Base-by-base conservation (phyloP, 2,113 vertebrate genomes). In the Ellobius talpinus region DNA sequence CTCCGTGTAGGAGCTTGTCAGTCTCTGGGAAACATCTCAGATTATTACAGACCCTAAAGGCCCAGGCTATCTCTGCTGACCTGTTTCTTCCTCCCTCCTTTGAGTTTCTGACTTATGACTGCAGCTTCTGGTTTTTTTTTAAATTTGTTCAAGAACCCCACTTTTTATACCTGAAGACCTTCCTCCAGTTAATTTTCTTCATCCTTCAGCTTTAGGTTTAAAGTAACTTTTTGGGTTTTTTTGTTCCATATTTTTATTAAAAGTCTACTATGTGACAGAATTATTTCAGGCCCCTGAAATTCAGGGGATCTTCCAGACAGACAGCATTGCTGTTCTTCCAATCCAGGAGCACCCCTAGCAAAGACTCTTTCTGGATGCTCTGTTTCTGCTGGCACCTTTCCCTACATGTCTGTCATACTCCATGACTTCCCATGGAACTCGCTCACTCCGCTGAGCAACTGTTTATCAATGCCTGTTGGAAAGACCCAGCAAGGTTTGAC, bases 211-310 rank as follows among this genome's bases (percentile, higher is more conserved):
- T 77, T 42, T 82, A 39, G 78, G 61, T 65, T 58, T 96, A 89
- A 92, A 45, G 17, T 73, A 68, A 0, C 29, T 79, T 95, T 73
- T 58, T 47, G 89, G 45, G 0, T 73, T 63, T 86, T 33, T 47
- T 36, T 58, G 52, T 70, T 78, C 17, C 31, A n/a, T n/a, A 5
- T 73, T 91, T 94, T 96, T n/a, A 78, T n/a, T 55, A 79, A 78
- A 19, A 63, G 61, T 26, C 11, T 82, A 1, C 0, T 36, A 5
- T 68, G 45, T 96, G 31, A 76, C n/a, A 26, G 89, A 81, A 47
- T 77, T 39, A 90, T 84, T 85, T 50, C 50, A 66, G 70, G 26
- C 58, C 50, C 10, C 86, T 81, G 2, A 87, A 66, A 79, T 70
- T 63, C 19, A 21, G 58, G 73, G 61, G 12, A 65, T 72, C 21